Conservation (phyloP, 2,113 vertebrate genomes). For the Pristiophorus japonicus region DNA sequence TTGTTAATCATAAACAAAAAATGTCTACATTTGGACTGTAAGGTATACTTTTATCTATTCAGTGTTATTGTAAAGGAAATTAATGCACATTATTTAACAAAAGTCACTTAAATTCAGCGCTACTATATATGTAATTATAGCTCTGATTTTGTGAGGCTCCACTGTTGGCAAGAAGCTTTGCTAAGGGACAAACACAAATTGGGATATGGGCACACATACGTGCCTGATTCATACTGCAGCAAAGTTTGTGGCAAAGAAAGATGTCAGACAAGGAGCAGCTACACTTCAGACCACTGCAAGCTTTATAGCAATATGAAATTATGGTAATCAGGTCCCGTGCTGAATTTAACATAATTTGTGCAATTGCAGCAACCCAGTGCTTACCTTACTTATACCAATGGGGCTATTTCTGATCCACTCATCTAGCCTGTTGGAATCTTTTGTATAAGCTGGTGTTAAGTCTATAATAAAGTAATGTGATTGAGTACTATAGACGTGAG, state of each 20-base stretch:
- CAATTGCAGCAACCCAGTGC: too few species aligned
- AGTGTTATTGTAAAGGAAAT: neutral
- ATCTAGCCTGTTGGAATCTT: too few species aligned
- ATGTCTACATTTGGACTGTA: neutral
- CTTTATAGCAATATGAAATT: neutral
- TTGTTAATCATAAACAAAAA: neutral
- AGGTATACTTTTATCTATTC: neutral
- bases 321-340: neutral
- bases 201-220: neutral
- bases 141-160: neutral
- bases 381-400: too few species aligned
- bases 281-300: neutral
- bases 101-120: neutral
- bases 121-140: neutral
- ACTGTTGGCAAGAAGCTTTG: neutral
- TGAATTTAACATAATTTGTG: neutral
- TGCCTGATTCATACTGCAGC: neutral
- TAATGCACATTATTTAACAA: neutral
- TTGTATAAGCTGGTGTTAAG: too few species aligned
- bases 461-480: too few species aligned
- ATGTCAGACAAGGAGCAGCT: neutral
- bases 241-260: neutral
- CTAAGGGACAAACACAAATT: neutral
- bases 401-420: too few species aligned
- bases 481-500: too few species aligned